Conservation (phyloP, 1,140 invertebrate species). For the Thrips palmi region DNA sequence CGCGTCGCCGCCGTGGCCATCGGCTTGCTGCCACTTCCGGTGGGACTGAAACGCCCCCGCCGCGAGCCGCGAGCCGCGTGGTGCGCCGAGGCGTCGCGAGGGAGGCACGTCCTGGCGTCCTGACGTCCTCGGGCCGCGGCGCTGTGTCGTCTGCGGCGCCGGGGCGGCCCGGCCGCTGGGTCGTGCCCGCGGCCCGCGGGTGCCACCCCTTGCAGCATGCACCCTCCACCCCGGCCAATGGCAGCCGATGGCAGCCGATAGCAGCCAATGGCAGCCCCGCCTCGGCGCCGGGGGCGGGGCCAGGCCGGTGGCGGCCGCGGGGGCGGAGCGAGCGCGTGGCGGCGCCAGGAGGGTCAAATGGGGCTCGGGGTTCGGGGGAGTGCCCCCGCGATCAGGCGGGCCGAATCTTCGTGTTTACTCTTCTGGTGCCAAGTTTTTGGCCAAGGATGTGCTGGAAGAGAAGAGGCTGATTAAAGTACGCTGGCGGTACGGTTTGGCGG, state of each 20-base stretch:
- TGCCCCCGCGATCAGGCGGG: slow-evolving; percentile 15
- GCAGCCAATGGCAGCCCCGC: background rate
- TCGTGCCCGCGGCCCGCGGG: background rate
- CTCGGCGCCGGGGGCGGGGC: slow-evolving; percentile 11
- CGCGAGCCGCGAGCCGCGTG: no score
- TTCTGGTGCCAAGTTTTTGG: background rate
- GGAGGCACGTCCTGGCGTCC: background rate
- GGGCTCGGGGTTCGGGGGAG: slow-evolving; percentile 8
- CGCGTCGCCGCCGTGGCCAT: no score
- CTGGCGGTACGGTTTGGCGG: background rate
- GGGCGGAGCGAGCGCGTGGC: slow-evolving; percentile 16
- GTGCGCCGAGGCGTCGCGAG: no score
- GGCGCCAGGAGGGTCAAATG: slow-evolving; percentile 4
- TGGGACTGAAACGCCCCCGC: no score
- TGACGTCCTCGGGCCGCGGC: background rate
- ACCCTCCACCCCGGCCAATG: no score
- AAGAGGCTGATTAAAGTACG: background rate
- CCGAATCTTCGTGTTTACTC: slow-evolving; percentile 6
- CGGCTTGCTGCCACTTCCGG: no score
- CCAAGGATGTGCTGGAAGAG: background rate
- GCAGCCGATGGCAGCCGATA: no score
- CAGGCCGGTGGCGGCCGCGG: slow-evolving; percentile 16
- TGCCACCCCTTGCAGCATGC: slow-evolving; percentile 1
- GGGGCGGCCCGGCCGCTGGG: background rate
- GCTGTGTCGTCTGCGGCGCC: background rate